A percentile compares a stretch with the other conserved stretches of the same genome.
These are phyloP conservation scores for Lymantria monacha DNA, from an alignment of 2,888 invertebrate genomes.

Conservation along the genomic window DNA sequence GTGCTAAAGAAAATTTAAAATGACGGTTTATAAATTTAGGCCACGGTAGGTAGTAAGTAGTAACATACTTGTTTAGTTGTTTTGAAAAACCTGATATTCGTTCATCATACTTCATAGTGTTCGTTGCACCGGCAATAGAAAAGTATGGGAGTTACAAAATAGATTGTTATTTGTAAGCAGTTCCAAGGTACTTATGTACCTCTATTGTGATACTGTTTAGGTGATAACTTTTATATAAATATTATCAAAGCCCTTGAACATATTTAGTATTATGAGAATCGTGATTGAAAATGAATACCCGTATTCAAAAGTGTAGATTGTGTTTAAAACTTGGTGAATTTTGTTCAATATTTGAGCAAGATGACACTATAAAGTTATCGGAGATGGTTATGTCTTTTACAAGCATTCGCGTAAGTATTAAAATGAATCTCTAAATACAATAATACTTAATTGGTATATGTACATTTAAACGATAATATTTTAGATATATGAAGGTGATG, in stretches of 20 bases:
- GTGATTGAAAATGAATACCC: conserved; percentile 43
- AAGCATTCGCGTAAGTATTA: conserved; percentile 55
- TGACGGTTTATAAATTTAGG: too few relatives aligned
- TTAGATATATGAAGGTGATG: conserved; percentile 73
- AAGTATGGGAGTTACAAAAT: too few relatives aligned
- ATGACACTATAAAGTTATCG: conserved; percentile 69
- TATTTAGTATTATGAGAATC: not conserved
- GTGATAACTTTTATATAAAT: not conserved
- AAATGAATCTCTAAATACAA: not conserved
- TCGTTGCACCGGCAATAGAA: too few relatives aligned
- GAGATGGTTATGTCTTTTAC: conserved; percentile 78
- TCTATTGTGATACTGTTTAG: too few relatives aligned
- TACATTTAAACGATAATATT: not conserved
- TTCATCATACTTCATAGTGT: too few relatives aligned
- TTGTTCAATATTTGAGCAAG: conserved; percentile 75
- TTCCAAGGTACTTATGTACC: too few relatives aligned
- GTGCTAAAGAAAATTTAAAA: too few relatives aligned
- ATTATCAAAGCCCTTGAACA: not conserved
- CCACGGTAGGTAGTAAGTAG: too few relatives aligned
- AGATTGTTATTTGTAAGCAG: too few relatives aligned
- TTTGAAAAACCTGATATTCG: too few relatives aligned
- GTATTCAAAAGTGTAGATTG: conserved; percentile 72
- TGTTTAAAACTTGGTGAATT: conserved; percentile 75
- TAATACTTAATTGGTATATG: not conserved
- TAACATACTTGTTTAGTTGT: too few relatives aligned